These are phyloP conservation scores for Myodes glareolus DNA, from an alignment of 2,113 vertebrate genomes.

Conservation along the genomic window DNA sequence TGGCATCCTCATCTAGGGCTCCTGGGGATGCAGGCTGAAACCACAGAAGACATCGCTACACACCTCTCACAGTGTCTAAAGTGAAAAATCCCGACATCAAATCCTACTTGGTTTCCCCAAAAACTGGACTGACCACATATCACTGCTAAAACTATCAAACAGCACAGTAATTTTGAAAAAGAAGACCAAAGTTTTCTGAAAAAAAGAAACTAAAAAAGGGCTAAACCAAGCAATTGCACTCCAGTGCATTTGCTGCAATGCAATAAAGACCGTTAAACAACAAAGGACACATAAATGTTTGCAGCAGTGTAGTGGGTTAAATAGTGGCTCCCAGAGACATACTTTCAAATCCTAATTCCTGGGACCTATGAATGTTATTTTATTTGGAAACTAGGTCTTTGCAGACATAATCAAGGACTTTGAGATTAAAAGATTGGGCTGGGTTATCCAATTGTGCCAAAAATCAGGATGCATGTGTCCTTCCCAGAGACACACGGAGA, in stretches of 20 bases:
- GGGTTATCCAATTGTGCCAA: background rate
- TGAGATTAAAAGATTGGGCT: background rate
- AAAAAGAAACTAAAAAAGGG: background rate
- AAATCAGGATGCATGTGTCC: background rate
- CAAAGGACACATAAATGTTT: background rate
- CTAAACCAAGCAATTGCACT: background rate
- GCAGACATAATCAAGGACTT: background rate
- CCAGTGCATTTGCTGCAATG: background rate
- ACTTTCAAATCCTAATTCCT: background rate
- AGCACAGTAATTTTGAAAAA: background rate
- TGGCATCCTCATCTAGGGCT: background rate
- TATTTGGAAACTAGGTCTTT: background rate
- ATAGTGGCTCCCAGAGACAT: background rate
- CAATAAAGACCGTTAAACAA: slow-evolving; percentile 6
- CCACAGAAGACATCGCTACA: background rate
- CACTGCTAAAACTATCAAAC: background rate
- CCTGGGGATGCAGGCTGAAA: slow-evolving; percentile 29
- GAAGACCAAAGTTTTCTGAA: background rate
- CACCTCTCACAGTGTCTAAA: background rate
- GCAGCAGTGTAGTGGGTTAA: background rate
- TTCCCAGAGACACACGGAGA: background rate
- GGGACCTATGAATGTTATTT: background rate
- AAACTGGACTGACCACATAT: background rate
- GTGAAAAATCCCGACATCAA: background rate
- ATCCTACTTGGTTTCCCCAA: background rate